A percentile compares a stretch with the other conserved stretches of the same genome.
Evolutionary conservation across 2,888 invertebrate species (phyloP).

Genomic region (Suillia variegata): DNA sequence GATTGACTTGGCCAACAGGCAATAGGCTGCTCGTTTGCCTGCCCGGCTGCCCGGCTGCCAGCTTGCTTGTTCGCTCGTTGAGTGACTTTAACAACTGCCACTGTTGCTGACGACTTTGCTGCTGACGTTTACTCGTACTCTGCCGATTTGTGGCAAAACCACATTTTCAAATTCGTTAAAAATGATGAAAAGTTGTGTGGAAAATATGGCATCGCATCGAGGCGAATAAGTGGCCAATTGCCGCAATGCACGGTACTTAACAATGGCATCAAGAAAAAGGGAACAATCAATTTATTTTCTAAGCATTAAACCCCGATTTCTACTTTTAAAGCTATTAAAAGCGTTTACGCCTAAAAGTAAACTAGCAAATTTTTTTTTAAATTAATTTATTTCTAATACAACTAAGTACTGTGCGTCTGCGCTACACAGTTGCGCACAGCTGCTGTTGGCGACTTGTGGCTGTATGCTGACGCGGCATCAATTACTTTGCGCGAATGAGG

Average conservation of each 20-base stretch:
- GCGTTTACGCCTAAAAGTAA: no score
- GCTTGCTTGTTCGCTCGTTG: constrained; percentile 15
- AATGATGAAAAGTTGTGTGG: background rate
- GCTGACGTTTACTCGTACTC: constrained; percentile 1
- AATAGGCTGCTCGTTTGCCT: constrained; percentile 1
- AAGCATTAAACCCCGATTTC: background rate
- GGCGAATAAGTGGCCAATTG: background rate
- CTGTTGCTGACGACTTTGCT: background rate
- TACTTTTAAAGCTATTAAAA: no score
- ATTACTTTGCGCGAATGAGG: constrained; percentile 38
- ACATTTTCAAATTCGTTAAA: background rate
- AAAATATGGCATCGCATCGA: background rate
- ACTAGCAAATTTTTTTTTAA: no score
- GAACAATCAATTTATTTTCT: background rate
- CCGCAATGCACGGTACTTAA: no score
- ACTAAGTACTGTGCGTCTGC: no score
- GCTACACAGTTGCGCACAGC: no score
- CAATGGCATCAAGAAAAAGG: background rate
- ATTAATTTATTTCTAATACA: no score
- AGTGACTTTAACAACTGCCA: background rate
- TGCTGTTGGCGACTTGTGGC: background rate
- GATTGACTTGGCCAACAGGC: constrained; percentile 10
- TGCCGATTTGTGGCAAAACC: background rate
- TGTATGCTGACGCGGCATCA: background rate
- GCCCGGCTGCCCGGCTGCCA: background rate